Percentiles rank a stretch among this genome's conserved stretches.
phyloP scores from a whole-genome alignment of 2,113 vertebrate species.

The Herpailurus yagouaroundi region DNA sequence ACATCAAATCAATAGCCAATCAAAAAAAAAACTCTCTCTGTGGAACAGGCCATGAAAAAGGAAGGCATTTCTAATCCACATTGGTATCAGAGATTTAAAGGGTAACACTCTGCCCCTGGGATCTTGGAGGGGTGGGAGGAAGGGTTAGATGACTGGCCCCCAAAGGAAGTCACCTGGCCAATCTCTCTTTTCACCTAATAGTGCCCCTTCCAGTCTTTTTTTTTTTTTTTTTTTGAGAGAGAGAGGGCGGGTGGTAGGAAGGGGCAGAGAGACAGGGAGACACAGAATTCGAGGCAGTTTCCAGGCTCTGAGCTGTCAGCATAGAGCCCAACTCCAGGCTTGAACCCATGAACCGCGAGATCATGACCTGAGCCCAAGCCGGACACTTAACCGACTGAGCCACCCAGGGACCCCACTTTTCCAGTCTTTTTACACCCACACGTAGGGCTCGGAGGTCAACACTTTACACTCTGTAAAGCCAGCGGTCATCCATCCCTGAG shows the following conservation, averaged over 20 bases:
- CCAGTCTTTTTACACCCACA: background rate
- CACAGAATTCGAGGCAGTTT: no score
- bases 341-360: no score
- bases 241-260: no score
- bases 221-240: no score
- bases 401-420: background rate
- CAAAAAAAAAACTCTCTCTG: background rate
- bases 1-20: background rate
- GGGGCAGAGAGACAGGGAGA: no score
- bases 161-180: background rate
- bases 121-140: background rate
- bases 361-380: no score
- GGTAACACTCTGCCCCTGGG: background rate
- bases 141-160: background rate
- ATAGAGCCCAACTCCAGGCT: no score
- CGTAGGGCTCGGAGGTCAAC: background rate
- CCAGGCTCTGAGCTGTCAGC: no score
- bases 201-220: background rate
- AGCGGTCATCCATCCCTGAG: background rate
- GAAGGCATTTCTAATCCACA: background rate
- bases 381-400: no score
- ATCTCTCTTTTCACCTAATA: background rate
- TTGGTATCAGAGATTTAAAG: background rate
- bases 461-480: background rate
- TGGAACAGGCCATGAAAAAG: background rate